Percentiles rank a stretch among this genome's conserved stretches.
These are phyloP conservation scores for Eulemur rufifrons DNA, from an alignment of 2,113 vertebrate species.

Conservation along the genomic window DNA sequence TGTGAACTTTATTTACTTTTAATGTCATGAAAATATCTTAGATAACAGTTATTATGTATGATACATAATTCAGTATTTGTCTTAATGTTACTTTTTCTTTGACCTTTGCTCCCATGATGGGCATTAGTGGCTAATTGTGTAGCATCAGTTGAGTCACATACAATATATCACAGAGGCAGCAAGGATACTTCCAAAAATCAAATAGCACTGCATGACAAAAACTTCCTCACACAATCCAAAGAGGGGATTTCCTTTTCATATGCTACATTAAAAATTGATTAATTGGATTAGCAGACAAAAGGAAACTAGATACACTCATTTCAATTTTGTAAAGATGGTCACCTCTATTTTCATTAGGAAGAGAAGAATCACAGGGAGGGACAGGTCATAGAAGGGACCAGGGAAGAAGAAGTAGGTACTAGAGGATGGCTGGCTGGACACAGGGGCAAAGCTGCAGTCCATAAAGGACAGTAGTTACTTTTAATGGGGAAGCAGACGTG, in stretches of 20 bases:
- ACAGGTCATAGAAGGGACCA: neutral
- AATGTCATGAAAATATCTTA: neutral
- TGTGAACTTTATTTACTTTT: neutral
- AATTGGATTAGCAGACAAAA: neutral
- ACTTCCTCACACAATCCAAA: neutral
- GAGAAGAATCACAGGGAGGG: neutral
- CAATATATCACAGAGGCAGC: neutral
- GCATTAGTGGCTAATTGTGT: neutral
- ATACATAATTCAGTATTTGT: neutral
- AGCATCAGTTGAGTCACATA: neutral
- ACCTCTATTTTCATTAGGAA: neutral
- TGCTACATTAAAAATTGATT: neutral
- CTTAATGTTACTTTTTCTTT: constrained; percentile 43
- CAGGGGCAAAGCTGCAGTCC: neutral
- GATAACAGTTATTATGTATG: neutral
- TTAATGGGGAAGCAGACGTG: neutral
- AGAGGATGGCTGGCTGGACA: neutral
- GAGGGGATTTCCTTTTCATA: neutral
- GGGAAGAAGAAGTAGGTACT: neutral
- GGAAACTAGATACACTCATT: neutral
- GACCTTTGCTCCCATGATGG: neutral
- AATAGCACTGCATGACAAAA: neutral
- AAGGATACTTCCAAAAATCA: neutral
- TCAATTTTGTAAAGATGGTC: neutral
- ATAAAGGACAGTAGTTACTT: neutral